Base-by-base conservation (phyloP, 2,888 invertebrate genomes). In the Drosophila eohydei region DNA sequence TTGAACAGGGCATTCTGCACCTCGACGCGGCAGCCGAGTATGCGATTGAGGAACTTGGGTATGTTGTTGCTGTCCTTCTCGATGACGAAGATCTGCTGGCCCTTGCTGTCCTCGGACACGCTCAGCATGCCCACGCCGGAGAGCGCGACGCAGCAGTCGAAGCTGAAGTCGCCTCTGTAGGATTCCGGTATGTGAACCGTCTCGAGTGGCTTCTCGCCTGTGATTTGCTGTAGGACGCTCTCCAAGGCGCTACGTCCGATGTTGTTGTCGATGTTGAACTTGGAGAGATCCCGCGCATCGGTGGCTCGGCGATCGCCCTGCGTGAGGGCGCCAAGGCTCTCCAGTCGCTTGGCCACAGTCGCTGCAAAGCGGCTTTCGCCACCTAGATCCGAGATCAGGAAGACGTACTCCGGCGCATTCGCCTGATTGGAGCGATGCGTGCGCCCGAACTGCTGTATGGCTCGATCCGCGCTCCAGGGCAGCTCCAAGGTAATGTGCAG, bases 401-500 rank as follows among this genome's bases (percentile, higher is more conserved):
- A 99, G 70, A 99, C 96, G 93, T 99, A 99, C 92, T 99, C 99
- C 0, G 99, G 99, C 0, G 99, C 98, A 93, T 97, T 98, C 28
- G 99, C 98, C 93, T 99, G 99, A 93, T 99, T 99, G 16, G 98
- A 98, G 51, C 98, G 95, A 94, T 99, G 98, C 4, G 98, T 98
- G 69, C 98, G 96, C 63, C 97, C 99, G 93, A 99, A 99, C 93
- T 99, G 99, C 90, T 99, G 99, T 83, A 99, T 97, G 30, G 99
- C 99, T 87, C 99, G 94, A 93, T 99, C 99, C 4, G 99, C 99
- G 78, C 98, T 98, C 99, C 99, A 99, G 0, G 99, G 99, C 84
- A 99, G 93, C 92, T 99, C 99, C 55, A 99, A 93, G 0, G 99
- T 99, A 83, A 99, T 98, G 93, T 99, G 99, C n/a, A 99, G 98